phyloP scores from a whole-genome alignment of 1,140 invertebrate species.

The Archivesica marissinica region DNA sequence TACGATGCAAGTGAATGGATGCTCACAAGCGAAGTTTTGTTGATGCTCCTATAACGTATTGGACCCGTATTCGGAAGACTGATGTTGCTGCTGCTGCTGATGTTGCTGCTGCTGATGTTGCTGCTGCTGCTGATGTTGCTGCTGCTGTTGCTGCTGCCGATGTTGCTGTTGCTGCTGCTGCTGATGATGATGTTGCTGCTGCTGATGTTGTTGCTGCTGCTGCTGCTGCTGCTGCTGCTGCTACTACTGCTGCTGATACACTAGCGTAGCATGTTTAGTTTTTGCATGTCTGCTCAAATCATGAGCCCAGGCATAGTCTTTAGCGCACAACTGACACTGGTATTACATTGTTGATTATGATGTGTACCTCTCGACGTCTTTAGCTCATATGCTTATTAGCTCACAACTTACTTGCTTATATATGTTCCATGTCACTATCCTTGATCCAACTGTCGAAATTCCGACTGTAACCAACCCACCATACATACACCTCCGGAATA shows the following conservation, averaged over 20 bases:
- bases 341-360: not conserved
- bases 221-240: not conserved
- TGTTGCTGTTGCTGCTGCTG: not conserved
- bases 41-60: not conserved
- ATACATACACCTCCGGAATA: not conserved
- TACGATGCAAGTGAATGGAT: constrained; percentile 1
- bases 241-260: not conserved
- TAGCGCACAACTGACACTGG: not conserved
- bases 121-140: not conserved
- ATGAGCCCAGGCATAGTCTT: not conserved
- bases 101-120: not conserved
- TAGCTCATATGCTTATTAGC: not conserved
- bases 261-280: not conserved
- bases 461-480: not conserved
- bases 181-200: not conserved
- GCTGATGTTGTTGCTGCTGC: not conserved
- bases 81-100: not conserved
- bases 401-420: not conserved
- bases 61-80: not conserved
- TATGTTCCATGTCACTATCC: not conserved
- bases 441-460: not conserved
- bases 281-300: not conserved
- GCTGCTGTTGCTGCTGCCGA: not conserved
- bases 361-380: not conserved
- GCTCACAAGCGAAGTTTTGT: not conserved